Evolutionary conservation across 1,140 invertebrate species (phyloP), one percentile per base, ranked within the genome.

Genomic region (Zaprionus gabonicus): DNA sequence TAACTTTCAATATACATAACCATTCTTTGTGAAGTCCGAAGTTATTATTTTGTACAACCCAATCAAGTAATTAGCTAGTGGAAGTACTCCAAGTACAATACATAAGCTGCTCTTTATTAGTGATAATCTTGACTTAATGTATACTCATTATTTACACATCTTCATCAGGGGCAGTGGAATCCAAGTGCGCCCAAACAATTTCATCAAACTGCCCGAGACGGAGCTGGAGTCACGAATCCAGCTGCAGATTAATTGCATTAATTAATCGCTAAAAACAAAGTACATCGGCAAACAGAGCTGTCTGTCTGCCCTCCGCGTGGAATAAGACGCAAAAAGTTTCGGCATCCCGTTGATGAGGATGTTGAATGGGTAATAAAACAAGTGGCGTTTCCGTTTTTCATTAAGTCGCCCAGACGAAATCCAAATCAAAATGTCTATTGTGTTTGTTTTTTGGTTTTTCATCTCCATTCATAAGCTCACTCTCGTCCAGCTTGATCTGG

Each of bases 381-480:
- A 85, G 80, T 91, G 82, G 85, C 73, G 76, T 91, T 91, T 91
- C 90, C 90, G 90, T 87, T 91, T 91, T 91, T 91, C 82, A 91
- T 91, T 91, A 91, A 82, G 71, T 56, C 36, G 51, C 23, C 34
- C 59, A 72, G 71, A 69, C 74, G 20, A 53, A 82, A 78, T 78
- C 73, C 73, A 59, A 78, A 76, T 78, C 82, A 70, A 77, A 77
- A 76, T 76, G 69, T 72, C 69, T 51, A 55, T 44, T 25, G 13
- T 17, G 55, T 64, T 12, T 10, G 44, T 13, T 59, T 4, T 68
- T 64, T 7, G 2, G 2, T 49, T 13, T 59, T 3, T 68, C 0
- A 13, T 4, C 44, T 20, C 56, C 12, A 68, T n/a, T 31, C 25
- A 46, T 41, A 23, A 23, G 23, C 23, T 23, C 23, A 1, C 23